Percentiles rank a stretch among this genome's conserved stretches.
Conservation (phyloP, 2,888 invertebrate species). For the Xanthia togata region DNA sequence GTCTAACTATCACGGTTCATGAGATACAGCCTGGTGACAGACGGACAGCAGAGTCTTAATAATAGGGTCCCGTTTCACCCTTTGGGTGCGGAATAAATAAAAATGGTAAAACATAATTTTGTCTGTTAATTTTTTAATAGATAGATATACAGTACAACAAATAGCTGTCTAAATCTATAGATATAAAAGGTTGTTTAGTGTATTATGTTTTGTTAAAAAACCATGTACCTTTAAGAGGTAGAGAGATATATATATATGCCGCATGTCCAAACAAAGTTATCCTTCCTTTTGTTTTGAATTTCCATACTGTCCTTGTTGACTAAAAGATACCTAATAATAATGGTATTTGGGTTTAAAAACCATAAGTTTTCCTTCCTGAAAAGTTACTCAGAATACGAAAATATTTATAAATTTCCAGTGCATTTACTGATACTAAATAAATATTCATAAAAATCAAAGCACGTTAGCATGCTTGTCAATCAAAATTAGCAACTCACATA, state of each 20-base stretch:
- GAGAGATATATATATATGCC: background rate
- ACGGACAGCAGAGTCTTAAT: no score
- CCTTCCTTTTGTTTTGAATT: constrained; percentile 5
- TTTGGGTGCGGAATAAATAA: no score
- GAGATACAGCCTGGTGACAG: no score
- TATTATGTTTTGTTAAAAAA: background rate
- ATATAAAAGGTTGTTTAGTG: background rate
- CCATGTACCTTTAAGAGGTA: background rate
- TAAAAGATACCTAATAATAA: background rate
- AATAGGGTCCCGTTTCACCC: no score
- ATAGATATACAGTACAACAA: no score
- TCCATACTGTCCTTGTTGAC: background rate
- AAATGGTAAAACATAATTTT: background rate
- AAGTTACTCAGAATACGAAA: background rate
- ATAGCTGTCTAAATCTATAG: background rate
- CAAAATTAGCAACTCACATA: constrained; percentile 16
- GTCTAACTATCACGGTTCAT: no score
- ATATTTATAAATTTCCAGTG: background rate
- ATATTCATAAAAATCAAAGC: constrained; percentile 1
- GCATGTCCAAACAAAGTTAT: background rate
- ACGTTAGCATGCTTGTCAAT: constrained; percentile 13
- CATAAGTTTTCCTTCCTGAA: background rate
- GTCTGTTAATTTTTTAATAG: background rate
- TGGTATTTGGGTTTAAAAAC: background rate
- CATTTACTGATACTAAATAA: constrained; percentile 1